Base-by-base conservation (phyloP, 64 coral and sea anemone species). In the Montipora foliosa region DNA sequence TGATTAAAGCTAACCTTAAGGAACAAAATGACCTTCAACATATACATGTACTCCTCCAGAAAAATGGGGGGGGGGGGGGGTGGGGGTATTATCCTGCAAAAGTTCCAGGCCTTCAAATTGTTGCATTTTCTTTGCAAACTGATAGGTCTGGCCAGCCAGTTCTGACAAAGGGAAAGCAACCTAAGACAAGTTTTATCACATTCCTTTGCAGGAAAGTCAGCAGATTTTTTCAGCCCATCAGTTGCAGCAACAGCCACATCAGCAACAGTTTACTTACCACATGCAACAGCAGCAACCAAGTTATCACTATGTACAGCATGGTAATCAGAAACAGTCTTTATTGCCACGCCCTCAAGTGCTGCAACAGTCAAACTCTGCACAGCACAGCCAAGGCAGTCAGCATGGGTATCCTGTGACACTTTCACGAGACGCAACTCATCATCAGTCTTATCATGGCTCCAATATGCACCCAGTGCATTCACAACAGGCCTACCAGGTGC, bases 211-310 rank as follows among this genome's bases (percentile, higher is more conserved):
- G 80, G 80, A 84, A 75, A 80, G 50, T 73, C 90, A n/a, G n/a
- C n/a, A 77, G 75, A 5, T 17, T 62, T 91, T 82, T 85, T 49
- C 72, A 66, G 73, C 13, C 29, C 87, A 92, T 17, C 80, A 84
- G 45, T 10, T 53, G 50, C 67, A 77, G 12, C 90, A 74, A 9
- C 82, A 92, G 47, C 76, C 74, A 15, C 77, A 91, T 14, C 77
- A 75, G 52, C 89, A 91, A 61, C 77, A 82, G 79, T 82, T 82
- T 62, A 8, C 24, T n/a, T 71, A 82, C 48, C 89, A 90, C 49
- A 46, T 37, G 14, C 69, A 91, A 44, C 78, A 68, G 24, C 87
- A 89, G 14, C 89, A 91, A 19, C 49, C 79, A 76, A 49, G 71
- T 47, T 92, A 92, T 67, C 90, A 72, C 2, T 50, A 67, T 70